Evolutionary conservation across 1,140 invertebrate genomes (phyloP).

Genomic region (Penaeus vannamei): DNA sequence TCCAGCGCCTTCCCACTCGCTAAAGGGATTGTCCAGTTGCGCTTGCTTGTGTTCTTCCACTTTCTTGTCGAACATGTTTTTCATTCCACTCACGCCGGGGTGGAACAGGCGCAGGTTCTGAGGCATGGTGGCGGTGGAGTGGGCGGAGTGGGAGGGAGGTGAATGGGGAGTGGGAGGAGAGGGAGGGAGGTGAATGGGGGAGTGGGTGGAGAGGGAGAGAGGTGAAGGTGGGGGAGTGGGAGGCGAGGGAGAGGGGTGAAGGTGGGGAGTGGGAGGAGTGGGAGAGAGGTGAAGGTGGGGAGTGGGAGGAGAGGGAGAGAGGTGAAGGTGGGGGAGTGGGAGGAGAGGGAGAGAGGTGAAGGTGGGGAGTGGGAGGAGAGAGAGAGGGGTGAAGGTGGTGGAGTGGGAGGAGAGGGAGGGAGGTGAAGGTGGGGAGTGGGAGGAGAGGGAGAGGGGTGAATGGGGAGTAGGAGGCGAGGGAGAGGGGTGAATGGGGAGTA

Average conservation of each 20-base stretch:
- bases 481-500: not conserved
- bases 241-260: too few species aligned
- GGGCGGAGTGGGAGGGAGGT: not conserved
- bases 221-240: too few species aligned
- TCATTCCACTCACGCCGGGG: constrained; percentile 74
- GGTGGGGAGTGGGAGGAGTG: too few species aligned
- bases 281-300: too few species aligned
- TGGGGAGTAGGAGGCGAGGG: not conserved
- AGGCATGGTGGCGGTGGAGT: constrained; percentile 43
- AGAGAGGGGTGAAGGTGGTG: too few species aligned
- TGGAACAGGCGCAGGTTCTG: constrained; percentile 58
- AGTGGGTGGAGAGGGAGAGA: too few species aligned
- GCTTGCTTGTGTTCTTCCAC: constrained; percentile 79
- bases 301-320: not conserved
- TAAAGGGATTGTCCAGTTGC: constrained; percentile 84
- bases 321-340: not conserved
- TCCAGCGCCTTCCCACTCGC: constrained; percentile 75
- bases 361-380: not conserved
- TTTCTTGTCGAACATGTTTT: constrained; percentile 82
- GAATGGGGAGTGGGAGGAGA: too few species aligned
- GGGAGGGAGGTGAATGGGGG: too few species aligned
- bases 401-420: not conserved
- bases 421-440: not conserved
- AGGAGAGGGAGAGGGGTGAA: too few species aligned
- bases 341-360: not conserved